These are phyloP conservation scores for Echinometra lucunter DNA, from an alignment of 53 echinoderm and acorn worm genomes.

Conservation along the genomic window DNA sequence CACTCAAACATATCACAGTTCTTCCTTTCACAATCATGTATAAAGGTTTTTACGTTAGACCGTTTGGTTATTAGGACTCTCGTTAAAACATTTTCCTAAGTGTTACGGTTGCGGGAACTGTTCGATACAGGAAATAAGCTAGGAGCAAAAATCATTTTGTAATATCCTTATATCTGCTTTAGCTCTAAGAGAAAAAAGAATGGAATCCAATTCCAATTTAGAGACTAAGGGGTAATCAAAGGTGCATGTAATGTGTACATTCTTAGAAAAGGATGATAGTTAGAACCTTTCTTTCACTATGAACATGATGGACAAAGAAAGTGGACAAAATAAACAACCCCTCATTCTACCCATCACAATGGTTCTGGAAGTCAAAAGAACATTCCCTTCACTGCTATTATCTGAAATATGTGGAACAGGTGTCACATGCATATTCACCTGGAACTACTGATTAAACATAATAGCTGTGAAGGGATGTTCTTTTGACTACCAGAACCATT, in stretches of 20 bases:
- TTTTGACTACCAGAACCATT: too few relatives aligned
- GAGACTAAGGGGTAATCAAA: background rate
- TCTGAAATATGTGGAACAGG: too few relatives aligned
- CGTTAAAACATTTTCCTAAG: background rate
- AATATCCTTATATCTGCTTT: background rate
- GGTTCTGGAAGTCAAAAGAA: too few relatives aligned
- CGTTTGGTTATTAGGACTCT: background rate
- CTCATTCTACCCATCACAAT: too few relatives aligned
- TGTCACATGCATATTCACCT: too few relatives aligned
- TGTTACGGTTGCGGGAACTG: background rate
- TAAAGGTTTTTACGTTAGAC: background rate
- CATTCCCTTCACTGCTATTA: too few relatives aligned
- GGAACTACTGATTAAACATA: too few relatives aligned
- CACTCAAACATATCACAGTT: background rate
- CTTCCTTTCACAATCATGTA: background rate
- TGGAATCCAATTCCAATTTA: background rate
- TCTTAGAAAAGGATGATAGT: too few relatives aligned
- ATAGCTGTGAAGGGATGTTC: too few relatives aligned
- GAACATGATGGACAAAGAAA: too few relatives aligned
- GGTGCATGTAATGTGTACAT: background rate
- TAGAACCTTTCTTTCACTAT: too few relatives aligned
- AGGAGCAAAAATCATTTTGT: background rate
- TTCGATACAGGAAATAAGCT: background rate
- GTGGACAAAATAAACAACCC: too few relatives aligned
- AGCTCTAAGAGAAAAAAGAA: background rate